phyloP scores from a whole-genome alignment of 2,888 invertebrate species.

The Parnassius glacialis region DNA sequence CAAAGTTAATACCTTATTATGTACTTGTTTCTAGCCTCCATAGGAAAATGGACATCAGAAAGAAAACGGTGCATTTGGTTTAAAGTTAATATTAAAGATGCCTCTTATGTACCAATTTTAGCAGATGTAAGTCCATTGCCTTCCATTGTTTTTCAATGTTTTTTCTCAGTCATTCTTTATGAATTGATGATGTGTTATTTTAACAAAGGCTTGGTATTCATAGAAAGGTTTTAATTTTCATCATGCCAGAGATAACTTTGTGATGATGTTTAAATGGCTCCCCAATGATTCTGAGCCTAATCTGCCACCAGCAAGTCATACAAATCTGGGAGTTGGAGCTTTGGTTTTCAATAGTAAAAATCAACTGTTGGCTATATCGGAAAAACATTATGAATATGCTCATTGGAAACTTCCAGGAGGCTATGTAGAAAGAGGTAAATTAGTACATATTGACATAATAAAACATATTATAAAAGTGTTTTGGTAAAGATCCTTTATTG shows the following conservation, averaged over 20 bases:
- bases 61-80: conserved; percentile 90
- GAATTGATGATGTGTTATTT: conserved; percentile 14
- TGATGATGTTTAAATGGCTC: conserved; percentile 92
- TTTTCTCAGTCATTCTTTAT: conserved; percentile 5
- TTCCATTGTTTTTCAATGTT: not conserved
- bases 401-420: conserved; percentile 97
- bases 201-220: conserved; percentile 51
- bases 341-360: conserved; percentile 88
- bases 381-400: conserved; percentile 83
- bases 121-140: conserved; percentile 78
- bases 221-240: conserved; percentile 93
- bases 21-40: conserved; percentile 82
- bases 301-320: conserved; percentile 89
- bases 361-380: conserved; percentile 90
- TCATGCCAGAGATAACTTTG: conserved; percentile 90
- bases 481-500: no score
- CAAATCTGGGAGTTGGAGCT: conserved; percentile 90
- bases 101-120: conserved; percentile 86
- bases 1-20: not conserved
- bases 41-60: conserved; percentile 83
- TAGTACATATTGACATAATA: no score
- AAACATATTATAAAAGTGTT: no score
- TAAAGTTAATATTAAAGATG: conserved; percentile 84
- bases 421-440: conserved; percentile 89
- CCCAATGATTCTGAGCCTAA: conserved; percentile 81